Percentiles rank a stretch among this genome's conserved stretches.
phyloP scores from a whole-genome alignment of 1,140 invertebrate species.

The Drosophila takahashii region DNA sequence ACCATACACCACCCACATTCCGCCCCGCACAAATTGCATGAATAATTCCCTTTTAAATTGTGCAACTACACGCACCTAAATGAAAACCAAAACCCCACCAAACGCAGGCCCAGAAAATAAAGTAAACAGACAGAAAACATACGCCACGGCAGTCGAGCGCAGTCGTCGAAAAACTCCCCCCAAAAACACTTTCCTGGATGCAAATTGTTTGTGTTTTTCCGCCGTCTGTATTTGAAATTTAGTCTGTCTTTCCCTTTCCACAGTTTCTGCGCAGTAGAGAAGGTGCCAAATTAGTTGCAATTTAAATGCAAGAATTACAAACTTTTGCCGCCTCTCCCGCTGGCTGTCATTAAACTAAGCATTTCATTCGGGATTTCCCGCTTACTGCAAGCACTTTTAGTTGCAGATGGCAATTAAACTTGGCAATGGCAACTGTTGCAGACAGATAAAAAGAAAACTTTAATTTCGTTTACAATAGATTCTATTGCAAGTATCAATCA shows the following conservation, averaged over 20 bases:
- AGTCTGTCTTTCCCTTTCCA: conserved; percentile 17
- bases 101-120: conserved; percentile 50
- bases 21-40: conserved; percentile 74
- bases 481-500: conserved; percentile 25
- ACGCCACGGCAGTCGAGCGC: too few relatives aligned
- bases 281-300: conserved; percentile 77
- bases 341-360: conserved; percentile 51
- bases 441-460: conserved; percentile 36
- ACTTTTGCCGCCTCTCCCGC: conserved; percentile 39
- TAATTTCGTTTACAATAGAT: conserved; percentile 7
- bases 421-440: conserved; percentile 10
- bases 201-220: conserved; percentile 75
- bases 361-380: conserved; percentile 43
- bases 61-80: conserved; percentile 58
- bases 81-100: conserved; percentile 2
- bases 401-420: conserved; percentile 20
- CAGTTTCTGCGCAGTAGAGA: conserved; percentile 16
- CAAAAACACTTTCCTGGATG: conserved; percentile 72
- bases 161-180: conserved; percentile 6
- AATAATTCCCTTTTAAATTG: conserved; percentile 84
- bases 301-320: conserved; percentile 75
- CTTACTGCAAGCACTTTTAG: conserved; percentile 27
- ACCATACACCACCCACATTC: conserved; percentile 9
- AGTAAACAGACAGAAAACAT: conserved; percentile 63
- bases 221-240: conserved; percentile 70